These are phyloP conservation scores for Percopsis omiscomaycus DNA, from an alignment of 2,797 vertebrate species.

Conservation along the genomic window DNA sequence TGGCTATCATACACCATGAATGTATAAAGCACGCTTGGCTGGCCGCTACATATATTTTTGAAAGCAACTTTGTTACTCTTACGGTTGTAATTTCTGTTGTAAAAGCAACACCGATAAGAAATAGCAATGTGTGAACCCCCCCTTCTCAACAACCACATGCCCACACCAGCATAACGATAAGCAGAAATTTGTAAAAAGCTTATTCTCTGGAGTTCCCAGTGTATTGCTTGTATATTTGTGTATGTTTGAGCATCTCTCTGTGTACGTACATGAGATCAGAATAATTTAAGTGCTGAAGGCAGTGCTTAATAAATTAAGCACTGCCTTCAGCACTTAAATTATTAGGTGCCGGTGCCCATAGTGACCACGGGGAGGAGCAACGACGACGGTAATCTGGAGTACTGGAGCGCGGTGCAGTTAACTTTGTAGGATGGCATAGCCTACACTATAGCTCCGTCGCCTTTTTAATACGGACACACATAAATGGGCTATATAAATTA, in stretches of 20 bases:
- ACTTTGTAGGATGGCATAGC: not conserved
- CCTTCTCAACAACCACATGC: conserved; percentile 17
- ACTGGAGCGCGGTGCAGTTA: not conserved
- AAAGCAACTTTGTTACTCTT: conserved; percentile 38
- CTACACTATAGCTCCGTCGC: not conserved
- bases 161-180: conserved; percentile 61
- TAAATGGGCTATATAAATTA: not conserved
- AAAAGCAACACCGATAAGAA: conserved; percentile 51
- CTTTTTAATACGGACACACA: too few relatives aligned
- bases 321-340: too few relatives aligned
- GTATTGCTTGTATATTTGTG: conserved; percentile 14
- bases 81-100: conserved; percentile 55
- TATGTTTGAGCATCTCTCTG: conserved; percentile 21
- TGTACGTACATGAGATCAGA: not conserved
- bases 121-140: conserved; percentile 43
- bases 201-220: conserved; percentile 35
- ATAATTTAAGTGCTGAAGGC: too few relatives aligned
- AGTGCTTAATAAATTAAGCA: conserved; percentile 11
- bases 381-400: not conserved
- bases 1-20: not conserved
- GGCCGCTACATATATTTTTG: conserved; percentile 6
- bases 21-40: conserved; percentile 5
- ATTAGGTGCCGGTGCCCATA: not conserved
- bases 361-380: not conserved
- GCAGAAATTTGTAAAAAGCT: conserved; percentile 59